A percentile compares a stretch with the other conserved stretches of the same genome.
These are phyloP conservation scores for Nothura maculosa DNA, from an alignment of 2,797 vertebrate species.

Conservation along the genomic window DNA sequence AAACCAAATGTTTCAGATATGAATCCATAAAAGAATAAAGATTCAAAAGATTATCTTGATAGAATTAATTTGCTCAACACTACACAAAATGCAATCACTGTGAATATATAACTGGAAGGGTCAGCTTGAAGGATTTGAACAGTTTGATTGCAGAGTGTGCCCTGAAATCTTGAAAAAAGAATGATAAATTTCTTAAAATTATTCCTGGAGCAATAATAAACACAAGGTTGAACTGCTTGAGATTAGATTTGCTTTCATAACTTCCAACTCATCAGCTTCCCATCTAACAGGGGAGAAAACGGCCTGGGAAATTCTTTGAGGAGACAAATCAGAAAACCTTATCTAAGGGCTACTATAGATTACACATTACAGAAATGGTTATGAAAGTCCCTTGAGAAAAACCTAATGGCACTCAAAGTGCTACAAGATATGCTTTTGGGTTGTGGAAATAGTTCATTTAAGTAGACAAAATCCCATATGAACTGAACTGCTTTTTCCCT, in stretches of 20 bases:
- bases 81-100: constrained; percentile 35
- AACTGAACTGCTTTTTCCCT: neutral
- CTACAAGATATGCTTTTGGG: neutral
- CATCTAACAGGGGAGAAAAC: constrained; percentile 29
- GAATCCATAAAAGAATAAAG: neutral
- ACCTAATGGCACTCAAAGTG: neutral
- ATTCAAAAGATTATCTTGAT: neutral
- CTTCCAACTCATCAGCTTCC: constrained; percentile 62
- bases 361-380: neutral
- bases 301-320: constrained; percentile 18
- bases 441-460: neutral
- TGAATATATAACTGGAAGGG: constrained; percentile 66
- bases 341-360: neutral
- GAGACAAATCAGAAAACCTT: neutral
- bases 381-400: neutral
- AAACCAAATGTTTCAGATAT: neutral
- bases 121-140: constrained; percentile 58
- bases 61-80: neutral
- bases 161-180: constrained; percentile 37
- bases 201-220: constrained; percentile 56
- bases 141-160: constrained; percentile 34
- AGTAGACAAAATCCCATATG: neutral
- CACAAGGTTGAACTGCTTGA: constrained; percentile 52
- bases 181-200: constrained; percentile 48
- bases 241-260: constrained; percentile 32